These are phyloP conservation scores for Bombus affinis DNA, from an alignment of 1,140 invertebrate genomes.

Conservation along the genomic window DNA sequence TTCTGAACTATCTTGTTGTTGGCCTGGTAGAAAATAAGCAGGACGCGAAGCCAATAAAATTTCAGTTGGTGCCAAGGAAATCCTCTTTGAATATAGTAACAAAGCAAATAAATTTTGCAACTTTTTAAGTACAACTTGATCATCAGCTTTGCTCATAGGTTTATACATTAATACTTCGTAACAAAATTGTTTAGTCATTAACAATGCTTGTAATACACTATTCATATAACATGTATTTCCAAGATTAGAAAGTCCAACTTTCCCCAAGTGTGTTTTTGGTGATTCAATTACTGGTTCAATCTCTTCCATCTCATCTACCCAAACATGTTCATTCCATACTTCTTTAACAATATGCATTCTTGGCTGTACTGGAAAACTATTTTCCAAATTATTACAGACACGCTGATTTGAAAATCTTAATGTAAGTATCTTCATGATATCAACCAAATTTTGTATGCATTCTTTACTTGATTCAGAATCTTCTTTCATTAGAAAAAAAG, in stretches of 20 bases:
- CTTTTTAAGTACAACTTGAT: slow-evolving; percentile 84
- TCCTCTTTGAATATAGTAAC: slow-evolving; percentile 86
- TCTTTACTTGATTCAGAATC: slow-evolving; percentile 74
- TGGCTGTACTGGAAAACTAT: slow-evolving; percentile 62
- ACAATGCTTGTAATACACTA: slow-evolving; percentile 91
- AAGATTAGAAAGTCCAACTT: slow-evolving; percentile 91
- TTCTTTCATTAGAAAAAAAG: slow-evolving; percentile 70
- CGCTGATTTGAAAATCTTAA: slow-evolving; percentile 80
- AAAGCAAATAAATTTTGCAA: slow-evolving; percentile 90
- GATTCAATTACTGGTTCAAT: slow-evolving; percentile 58
- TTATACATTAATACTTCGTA: slow-evolving; percentile 76
- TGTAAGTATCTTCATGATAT: slow-evolving; percentile 80
- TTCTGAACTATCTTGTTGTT: slow-evolving; percentile 94
- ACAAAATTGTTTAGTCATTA: slow-evolving; percentile 90
- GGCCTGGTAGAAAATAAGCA: slow-evolving; percentile 88
- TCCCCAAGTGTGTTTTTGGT: slow-evolving; percentile 75
- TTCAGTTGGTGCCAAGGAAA: slow-evolving; percentile 86
- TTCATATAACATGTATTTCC: slow-evolving; percentile 96
- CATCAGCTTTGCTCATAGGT: slow-evolving; percentile 60
- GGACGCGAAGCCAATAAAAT: slow-evolving; percentile 88
- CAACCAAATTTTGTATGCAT: slow-evolving; percentile 81
- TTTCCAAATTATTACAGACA: slow-evolving; percentile 58
- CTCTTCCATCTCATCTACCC: slow-evolving; percentile 67
- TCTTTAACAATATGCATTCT: slow-evolving; percentile 53
- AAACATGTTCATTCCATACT: slow-evolving; percentile 63